Evolutionary conservation across 2,113 vertebrate genomes (phyloP).

Genomic region (Coracopsis vasa): DNA sequence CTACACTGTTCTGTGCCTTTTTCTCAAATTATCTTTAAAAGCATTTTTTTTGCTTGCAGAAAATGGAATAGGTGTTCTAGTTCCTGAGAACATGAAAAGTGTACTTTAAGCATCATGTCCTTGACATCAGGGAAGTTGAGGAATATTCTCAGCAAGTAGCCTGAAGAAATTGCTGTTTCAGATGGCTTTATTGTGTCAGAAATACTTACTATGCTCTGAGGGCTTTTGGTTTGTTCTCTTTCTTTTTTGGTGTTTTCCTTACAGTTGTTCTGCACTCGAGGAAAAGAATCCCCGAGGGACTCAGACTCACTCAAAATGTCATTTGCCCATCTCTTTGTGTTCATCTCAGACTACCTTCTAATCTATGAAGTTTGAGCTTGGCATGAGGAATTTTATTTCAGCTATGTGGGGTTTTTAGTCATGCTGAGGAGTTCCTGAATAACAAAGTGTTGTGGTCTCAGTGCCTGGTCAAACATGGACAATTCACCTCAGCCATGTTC

Average conservation of each 20-base stretch:
- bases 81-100: background rate
- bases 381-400: background rate
- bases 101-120: background rate
- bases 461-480: background rate
- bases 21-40: background rate
- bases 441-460: rapidly evolving
- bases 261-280: background rate
- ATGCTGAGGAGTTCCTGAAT: background rate
- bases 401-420: background rate
- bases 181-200: background rate
- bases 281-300: background rate
- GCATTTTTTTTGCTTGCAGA: background rate
- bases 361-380: background rate
- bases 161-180: background rate
- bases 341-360: background rate
- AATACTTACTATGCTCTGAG: rapidly evolving
- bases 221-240: background rate
- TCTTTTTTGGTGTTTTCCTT: background rate
- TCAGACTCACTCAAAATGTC: background rate
- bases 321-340: background rate
- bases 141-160: background rate
- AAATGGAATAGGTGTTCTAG: background rate
- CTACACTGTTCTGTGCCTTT: background rate
- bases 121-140: background rate
- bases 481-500: background rate